Evolutionary conservation across 1,140 invertebrate species (phyloP), one percentile per base, ranked within the genome.

Genomic region (Achatina immaculata): DNA sequence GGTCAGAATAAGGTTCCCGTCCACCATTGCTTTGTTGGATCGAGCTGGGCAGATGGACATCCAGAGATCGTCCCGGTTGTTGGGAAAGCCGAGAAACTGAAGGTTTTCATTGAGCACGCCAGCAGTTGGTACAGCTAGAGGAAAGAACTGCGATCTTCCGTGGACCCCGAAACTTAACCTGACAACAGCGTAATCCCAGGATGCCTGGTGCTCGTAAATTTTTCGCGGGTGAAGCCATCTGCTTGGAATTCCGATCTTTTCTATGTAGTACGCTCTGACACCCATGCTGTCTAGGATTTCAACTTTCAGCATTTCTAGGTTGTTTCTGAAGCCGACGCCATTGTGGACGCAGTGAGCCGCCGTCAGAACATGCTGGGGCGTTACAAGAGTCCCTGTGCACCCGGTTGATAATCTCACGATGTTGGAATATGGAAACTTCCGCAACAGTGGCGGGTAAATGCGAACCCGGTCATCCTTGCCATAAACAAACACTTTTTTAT

Each of bases 271-370:
- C 28, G 85, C 77, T 34, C 83, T 74, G 28, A 84, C 84, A 19
- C 83, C 84, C 40, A 86, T 82, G 28, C 78, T 83, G 71, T 85
- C 83, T 6, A 85, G 85, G 19, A 89, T 81, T 65, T 84, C 78
- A n/a, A 89, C 79, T 82, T 86, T 87, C 40, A 88, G 81, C 80
- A 84, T 83, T 75, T 86, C 80, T 66, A 86, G 79, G 43, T 86
- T 85, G 48, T 82, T 38, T 43, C 78, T 82, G 74, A 86, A 87
- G 31, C 80, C 74, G 11, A 78, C 42, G 2, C 88, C 88, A 45
- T 85, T 80, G 66, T 89, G 88, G 36, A 89, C 85, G 73, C 88
- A 89, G 71, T 89, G 88, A 14, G 88, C 88, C 28, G 88, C 88
- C 1, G 88, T 89, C 21, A 89, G 75, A 14, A 89, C 86, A 45